A percentile compares a stretch with the other conserved stretches of the same genome.
Conservation (phyloP, 2,888 invertebrate genomes). For the Parnassius orleans region DNA sequence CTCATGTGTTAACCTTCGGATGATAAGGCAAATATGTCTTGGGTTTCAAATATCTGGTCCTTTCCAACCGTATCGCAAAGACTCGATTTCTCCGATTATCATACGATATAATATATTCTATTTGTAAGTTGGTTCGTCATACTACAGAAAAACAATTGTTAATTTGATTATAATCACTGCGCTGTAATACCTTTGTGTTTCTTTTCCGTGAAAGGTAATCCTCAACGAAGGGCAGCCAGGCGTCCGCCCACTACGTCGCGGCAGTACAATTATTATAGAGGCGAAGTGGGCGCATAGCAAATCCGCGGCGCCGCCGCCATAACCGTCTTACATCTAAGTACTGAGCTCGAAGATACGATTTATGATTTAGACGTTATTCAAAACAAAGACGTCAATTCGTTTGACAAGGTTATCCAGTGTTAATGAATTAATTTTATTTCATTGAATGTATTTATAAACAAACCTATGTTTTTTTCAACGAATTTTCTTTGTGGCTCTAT, state of each 20-base stretch:
- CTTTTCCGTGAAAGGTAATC: slow-evolving; percentile 36
- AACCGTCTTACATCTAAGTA: slow-evolving; percentile 33
- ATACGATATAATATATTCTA: too few relatives aligned
- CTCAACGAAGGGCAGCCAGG: slow-evolving; percentile 36
- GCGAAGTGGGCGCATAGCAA: slow-evolving; percentile 51
- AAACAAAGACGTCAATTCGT: slow-evolving; percentile 15
- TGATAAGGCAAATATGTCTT: too few relatives aligned
- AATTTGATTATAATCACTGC: slow-evolving; percentile 4
- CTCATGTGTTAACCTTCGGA: too few relatives aligned
- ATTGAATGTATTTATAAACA: too few relatives aligned
- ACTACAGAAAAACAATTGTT: too few relatives aligned
- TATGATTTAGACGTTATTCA: slow-evolving; percentile 20
- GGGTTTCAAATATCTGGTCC: too few relatives aligned
- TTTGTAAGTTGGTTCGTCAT: too few relatives aligned
- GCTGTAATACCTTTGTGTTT: slow-evolving; percentile 18
- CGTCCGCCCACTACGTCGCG: slow-evolving; percentile 44
- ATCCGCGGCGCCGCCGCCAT: slow-evolving; percentile 54
- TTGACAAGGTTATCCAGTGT: slow-evolving; percentile 11
- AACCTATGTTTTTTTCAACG: too few relatives aligned
- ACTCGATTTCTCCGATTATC: too few relatives aligned
- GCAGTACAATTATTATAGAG: slow-evolving; percentile 48
- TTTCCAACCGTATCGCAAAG: too few relatives aligned
- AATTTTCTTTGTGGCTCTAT: too few relatives aligned
- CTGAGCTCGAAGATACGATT: slow-evolving; percentile 15
- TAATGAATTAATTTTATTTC: slow-evolving; percentile 1